phyloP scores from a whole-genome alignment of 2,888 invertebrate genomes.

The Apamea epomidion region DNA sequence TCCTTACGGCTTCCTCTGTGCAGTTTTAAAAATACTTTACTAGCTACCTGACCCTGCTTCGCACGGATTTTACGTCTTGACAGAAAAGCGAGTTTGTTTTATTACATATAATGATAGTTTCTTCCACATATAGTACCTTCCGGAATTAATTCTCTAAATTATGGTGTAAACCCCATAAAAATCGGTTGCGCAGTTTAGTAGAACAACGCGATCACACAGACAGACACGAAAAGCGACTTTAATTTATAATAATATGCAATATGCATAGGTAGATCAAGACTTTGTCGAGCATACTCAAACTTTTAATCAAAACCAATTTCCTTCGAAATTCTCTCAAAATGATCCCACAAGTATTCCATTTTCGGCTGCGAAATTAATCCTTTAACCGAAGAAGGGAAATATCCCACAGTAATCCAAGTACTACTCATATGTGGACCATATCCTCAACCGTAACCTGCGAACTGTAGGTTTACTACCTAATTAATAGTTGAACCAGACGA shows the following conservation, averaged over 20 bases:
- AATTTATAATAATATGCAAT: neutral
- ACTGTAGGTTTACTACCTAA: slow-evolving; percentile 32
- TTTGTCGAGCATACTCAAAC: too few species aligned
- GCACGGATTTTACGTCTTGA: neutral
- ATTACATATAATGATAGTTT: neutral
- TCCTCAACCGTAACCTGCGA: slow-evolving; percentile 2
- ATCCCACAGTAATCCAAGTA: slow-evolving; percentile 11
- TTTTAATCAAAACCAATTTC: neutral
- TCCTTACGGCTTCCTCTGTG: neutral
- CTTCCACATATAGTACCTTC: neutral
- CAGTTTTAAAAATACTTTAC: neutral
- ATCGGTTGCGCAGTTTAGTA: neutral
- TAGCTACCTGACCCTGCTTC: neutral
- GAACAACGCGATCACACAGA: neutral
- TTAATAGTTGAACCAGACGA: slow-evolving; percentile 42
- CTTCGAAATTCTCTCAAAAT: neutral
- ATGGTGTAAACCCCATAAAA: neutral
- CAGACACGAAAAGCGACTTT: neutral
- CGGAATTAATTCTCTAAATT: neutral
- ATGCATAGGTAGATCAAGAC: neutral
- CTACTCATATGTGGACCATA: neutral
- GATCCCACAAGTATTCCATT: neutral
- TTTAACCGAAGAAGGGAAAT: slow-evolving; percentile 10
- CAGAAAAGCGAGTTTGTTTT: neutral
- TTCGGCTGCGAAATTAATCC: neutral